Conservation (phyloP, 2,797 vertebrate genomes). For the Bovichtus diacanthus region DNA sequence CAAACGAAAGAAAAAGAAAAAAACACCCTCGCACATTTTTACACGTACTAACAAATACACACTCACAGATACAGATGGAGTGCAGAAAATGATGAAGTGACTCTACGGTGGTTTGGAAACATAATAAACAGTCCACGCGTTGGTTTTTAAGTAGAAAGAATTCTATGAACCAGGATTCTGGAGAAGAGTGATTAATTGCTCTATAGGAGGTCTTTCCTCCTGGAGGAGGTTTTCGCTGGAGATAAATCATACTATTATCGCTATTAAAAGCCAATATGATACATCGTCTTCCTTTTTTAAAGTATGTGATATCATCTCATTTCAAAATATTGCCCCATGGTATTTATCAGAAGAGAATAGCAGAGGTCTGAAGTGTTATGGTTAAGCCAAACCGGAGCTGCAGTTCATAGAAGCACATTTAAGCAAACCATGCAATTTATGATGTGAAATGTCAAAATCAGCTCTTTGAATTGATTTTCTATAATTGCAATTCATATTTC, state of each 20-base stretch:
- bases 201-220: conserved; percentile 79
- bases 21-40: conserved; percentile 37
- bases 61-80: conserved; percentile 65
- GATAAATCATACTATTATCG: conserved; percentile 88
- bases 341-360: conserved; percentile 65
- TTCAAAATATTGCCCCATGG: conserved; percentile 67
- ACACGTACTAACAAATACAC: conserved; percentile 47
- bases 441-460: conserved; percentile 37
- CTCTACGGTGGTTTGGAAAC: conserved; percentile 67
- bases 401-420: conserved; percentile 14
- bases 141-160: conserved; percentile 75
- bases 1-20: conserved; percentile 50
- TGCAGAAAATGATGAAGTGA: conserved; percentile 80
- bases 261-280: conserved; percentile 87
- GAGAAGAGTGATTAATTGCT: conserved; percentile 85
- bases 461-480: conserved; percentile 25
- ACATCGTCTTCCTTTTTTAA: conserved; percentile 74
- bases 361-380: conserved; percentile 51
- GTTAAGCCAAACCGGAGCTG: conserved; percentile 28
- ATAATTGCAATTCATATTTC: conserved; percentile 29
- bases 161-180: conserved; percentile 67
- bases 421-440: conserved; percentile 13
- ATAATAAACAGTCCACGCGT: conserved; percentile 76
- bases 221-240: conserved; percentile 68
- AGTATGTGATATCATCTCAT: conserved; percentile 80